Conservation (phyloP, 2,113 vertebrate species). For the Neodontobutis hainanensis region DNA sequence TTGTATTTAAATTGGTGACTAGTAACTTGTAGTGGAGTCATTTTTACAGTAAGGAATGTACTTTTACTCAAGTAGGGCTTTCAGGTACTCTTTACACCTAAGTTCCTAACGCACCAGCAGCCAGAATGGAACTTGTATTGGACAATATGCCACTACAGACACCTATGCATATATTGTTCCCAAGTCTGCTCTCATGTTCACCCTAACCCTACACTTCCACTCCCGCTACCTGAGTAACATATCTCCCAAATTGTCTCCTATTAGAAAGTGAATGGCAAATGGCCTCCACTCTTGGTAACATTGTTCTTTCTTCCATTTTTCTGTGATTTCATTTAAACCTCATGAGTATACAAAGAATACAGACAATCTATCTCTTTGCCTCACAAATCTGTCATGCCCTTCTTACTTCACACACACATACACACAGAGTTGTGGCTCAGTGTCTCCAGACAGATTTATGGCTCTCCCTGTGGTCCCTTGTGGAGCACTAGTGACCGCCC, state of each 20-base stretch:
- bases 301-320: slow-evolving; percentile 10
- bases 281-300: slow-evolving; percentile 20
- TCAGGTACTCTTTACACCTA: too few species aligned
- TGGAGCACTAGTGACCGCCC: slow-evolving; percentile 48
- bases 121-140: too few species aligned
- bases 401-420: slow-evolving; percentile 7
- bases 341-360: slow-evolving; percentile 25
- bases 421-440: slow-evolving; percentile 14
- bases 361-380: slow-evolving; percentile 26
- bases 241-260: slow-evolving; percentile 23
- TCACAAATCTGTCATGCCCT: slow-evolving; percentile 8
- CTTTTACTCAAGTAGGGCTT: too few species aligned
- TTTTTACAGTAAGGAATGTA: too few species aligned
- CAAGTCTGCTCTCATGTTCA: not conserved
- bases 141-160: not conserved
- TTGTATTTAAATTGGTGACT: too few species aligned
- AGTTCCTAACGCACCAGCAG: too few species aligned
- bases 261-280: slow-evolving; percentile 33
- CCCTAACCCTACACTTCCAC: not conserved
- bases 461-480: slow-evolving; percentile 27
- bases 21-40: too few species aligned
- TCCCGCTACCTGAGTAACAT: slow-evolving; percentile 5
- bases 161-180: slow-evolving; percentile 4
- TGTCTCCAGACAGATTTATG: slow-evolving; percentile 56
- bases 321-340: slow-evolving; percentile 37